Evolutionary conservation across 2,888 invertebrate genomes (phyloP).

Genomic region (Pristionchus exspectatus): DNA sequence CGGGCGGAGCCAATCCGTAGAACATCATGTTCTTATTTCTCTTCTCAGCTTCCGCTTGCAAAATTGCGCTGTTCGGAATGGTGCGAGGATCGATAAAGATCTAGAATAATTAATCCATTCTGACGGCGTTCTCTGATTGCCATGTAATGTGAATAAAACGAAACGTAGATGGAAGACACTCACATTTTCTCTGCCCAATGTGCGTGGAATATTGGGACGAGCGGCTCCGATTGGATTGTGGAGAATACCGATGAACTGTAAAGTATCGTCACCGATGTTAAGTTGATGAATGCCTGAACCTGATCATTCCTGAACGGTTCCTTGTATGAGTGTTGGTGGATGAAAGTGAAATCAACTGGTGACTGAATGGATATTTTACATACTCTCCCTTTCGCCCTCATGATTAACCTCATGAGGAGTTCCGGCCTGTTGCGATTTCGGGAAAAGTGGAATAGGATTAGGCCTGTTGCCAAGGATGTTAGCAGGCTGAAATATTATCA

Average conservation of each 20-base stretch:
- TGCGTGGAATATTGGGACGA: slow-evolving; percentile 36
- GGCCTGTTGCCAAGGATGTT: slow-evolving; percentile 43
- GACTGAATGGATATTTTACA: not conserved
- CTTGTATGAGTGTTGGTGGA: slow-evolving; percentile 45
- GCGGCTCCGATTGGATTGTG: slow-evolving; percentile 7
- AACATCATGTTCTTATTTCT: slow-evolving; percentile 8
- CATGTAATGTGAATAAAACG: not conserved
- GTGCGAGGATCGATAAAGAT: slow-evolving; percentile 9
- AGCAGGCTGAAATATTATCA: not conserved
- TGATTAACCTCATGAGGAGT: slow-evolving; percentile 35
- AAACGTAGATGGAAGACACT: no score
- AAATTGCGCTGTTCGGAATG: not conserved
- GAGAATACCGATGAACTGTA: not conserved
- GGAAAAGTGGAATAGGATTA: slow-evolving; percentile 28
- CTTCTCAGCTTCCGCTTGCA: not conserved
- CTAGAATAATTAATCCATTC: not conserved
- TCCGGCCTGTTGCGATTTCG: slow-evolving; percentile 31
- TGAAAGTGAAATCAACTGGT: slow-evolving; percentile 39
- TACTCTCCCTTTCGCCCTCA: not conserved
- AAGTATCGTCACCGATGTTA: not conserved
- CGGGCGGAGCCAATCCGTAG: slow-evolving; percentile 30
- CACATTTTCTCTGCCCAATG: slow-evolving; percentile 39
- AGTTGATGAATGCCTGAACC: not conserved
- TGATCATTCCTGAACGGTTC: slow-evolving; percentile 49
- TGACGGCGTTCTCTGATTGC: no score